Conservation (phyloP, 1,140 invertebrate species). For the Drosophila aff. region DNA sequence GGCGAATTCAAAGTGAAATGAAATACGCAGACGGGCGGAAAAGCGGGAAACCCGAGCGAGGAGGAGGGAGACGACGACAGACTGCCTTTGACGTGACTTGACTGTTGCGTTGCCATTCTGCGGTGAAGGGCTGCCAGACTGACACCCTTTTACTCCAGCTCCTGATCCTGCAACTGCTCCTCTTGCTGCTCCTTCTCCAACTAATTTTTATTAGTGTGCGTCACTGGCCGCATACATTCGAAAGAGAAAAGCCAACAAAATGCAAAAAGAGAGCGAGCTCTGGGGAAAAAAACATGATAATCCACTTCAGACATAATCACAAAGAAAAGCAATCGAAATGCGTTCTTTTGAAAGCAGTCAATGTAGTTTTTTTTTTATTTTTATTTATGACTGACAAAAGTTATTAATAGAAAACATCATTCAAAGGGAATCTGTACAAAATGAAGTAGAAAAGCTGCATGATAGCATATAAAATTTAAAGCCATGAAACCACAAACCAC, state of each 20-base stretch:
- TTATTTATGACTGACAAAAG: conserved; percentile 6
- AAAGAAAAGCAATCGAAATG: conserved; percentile 31
- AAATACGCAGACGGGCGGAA: conserved; percentile 53
- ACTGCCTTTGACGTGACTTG: conserved; percentile 68
- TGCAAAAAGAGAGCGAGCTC: not conserved
- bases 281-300: conserved; percentile 21
- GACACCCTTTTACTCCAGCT: conserved; percentile 4
- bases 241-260: conserved; percentile 22
- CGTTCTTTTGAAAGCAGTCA: conserved; percentile 5
- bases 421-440: not conserved
- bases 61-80: conserved; percentile 12
- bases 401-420: conserved; percentile 11
- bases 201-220: conserved; percentile 62
- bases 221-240: conserved; percentile 18
- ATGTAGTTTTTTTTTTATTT: not conserved
- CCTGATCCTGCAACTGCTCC: conserved; percentile 12
- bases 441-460: no score
- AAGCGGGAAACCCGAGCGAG: conserved; percentile 6
- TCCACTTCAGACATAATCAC: conserved; percentile 50
- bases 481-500: not conserved
- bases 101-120: conserved; percentile 64
- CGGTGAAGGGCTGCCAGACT: conserved; percentile 51
- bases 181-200: conserved; percentile 21
- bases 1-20: conserved; percentile 66
- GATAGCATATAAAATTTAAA: not conserved